phyloP scores from a whole-genome alignment of 2,888 invertebrate genomes.

The Rhingia rostrata region DNA sequence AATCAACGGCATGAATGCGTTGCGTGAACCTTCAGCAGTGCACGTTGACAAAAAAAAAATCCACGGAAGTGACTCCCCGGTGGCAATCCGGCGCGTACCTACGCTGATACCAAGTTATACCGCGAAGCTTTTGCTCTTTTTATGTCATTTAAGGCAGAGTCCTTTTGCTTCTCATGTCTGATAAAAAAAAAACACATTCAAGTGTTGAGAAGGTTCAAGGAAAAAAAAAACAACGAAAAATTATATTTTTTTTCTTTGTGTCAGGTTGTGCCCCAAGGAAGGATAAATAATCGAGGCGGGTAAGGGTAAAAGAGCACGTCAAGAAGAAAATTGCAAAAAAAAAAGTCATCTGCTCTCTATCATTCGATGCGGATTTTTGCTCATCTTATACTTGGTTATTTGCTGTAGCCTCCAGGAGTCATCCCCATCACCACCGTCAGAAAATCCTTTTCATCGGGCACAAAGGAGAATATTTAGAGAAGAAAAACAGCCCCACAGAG shows the following conservation, averaged over 20 bases:
- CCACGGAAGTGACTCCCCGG: conserved; percentile 47
- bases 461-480: conserved; percentile 44
- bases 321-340: conserved; percentile 60
- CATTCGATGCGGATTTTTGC: conserved; percentile 50
- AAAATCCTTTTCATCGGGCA: conserved; percentile 46
- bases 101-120: conserved; percentile 1
- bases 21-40: conserved; percentile 52
- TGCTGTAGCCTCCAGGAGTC: conserved; percentile 43
- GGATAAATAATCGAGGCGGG: conserved; percentile 56
- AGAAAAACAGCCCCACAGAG: conserved; percentile 10
- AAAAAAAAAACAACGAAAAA: not conserved
- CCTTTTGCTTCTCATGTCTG: conserved; percentile 39
- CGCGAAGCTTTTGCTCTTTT: conserved; percentile 29
- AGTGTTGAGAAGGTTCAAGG: not conserved
- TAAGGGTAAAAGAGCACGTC: conserved; percentile 20
- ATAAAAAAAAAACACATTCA: conserved; percentile 34
- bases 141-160: conserved; percentile 25
- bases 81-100: conserved; percentile 4
- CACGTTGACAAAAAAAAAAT: conserved; percentile 41
- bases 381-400: conserved; percentile 38
- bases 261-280: conserved; percentile 58
- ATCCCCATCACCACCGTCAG: conserved; percentile 31
- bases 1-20: conserved; percentile 62
- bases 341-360: conserved; percentile 50
- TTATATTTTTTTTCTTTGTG: conserved; percentile 29